Conservation (phyloP, 1,140 invertebrate species). For the Microplitis demolitor region DNA sequence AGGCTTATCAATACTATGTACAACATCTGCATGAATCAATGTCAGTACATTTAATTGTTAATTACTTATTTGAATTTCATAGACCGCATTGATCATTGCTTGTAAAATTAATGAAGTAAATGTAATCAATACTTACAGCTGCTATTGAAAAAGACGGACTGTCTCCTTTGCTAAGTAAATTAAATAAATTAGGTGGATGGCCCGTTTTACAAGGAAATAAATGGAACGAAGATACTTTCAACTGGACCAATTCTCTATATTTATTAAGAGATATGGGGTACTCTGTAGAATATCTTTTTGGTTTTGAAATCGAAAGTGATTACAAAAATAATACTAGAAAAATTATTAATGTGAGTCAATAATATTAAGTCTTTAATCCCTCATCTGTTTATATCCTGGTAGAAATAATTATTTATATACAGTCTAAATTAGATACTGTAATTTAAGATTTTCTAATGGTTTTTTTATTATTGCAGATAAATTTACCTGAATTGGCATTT, state of each 20-base stretch:
- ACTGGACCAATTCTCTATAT: slow-evolving; percentile 83
- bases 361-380: neutral
- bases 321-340: slow-evolving; percentile 85
- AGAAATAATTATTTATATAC: too few species aligned
- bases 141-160: slow-evolving; percentile 76
- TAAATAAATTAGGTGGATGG: slow-evolving; percentile 86
- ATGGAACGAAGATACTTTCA: slow-evolving; percentile 76
- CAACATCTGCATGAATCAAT: slow-evolving; percentile 84
- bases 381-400: too few species aligned
- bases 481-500: slow-evolving; percentile 88
- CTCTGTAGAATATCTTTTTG: slow-evolving; percentile 90
- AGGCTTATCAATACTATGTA: slow-evolving; percentile 78
- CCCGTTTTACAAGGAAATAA: slow-evolving; percentile 79
- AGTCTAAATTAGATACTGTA: too few species aligned
- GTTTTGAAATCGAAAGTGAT: slow-evolving; percentile 87
- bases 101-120: neutral
- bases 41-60: slow-evolving; percentile 61
- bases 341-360: slow-evolving; percentile 80
- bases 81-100: too few species aligned
- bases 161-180: slow-evolving; percentile 70
- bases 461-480: slow-evolving; percentile 68
- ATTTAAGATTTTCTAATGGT: too few species aligned
- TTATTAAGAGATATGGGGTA: slow-evolving; percentile 79
- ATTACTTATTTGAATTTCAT: neutral
- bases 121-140: slow-evolving; percentile 55